These are phyloP conservation scores for Tokudaia tokunoshimensis DNA, from an alignment of 2,797 vertebrate species.

Conservation along the genomic window DNA sequence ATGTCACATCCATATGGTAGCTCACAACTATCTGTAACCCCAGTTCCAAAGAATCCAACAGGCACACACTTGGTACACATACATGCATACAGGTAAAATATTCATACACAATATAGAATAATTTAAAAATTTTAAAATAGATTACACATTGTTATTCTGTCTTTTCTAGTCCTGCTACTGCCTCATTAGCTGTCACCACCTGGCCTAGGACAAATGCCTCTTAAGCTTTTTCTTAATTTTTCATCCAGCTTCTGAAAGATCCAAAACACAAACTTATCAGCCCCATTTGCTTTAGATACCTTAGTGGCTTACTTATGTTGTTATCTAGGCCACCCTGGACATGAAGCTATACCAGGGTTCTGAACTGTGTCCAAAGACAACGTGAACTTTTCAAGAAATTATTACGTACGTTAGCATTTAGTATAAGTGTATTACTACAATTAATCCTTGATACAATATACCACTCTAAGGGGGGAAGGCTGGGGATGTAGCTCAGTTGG, in stretches of 20 bases:
- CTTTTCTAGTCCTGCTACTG: background rate
- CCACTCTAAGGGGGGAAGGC: background rate
- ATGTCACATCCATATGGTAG: background rate
- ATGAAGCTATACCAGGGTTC: background rate
- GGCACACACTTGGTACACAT: background rate
- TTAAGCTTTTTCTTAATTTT: background rate
- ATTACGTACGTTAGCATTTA: background rate
- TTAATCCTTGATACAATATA: background rate
- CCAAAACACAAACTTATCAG: background rate
- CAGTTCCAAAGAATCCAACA: background rate
- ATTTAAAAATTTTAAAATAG: background rate
- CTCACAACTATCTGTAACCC: background rate
- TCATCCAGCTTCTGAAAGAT: background rate
- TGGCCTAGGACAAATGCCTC: background rate
- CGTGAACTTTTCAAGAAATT: background rate
- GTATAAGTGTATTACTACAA: background rate
- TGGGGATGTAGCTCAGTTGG: background rate
- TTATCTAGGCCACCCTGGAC: background rate
- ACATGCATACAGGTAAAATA: background rate
- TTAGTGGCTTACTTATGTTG: background rate
- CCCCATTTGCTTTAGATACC: background rate
- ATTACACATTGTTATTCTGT: background rate
- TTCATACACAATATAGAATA: background rate
- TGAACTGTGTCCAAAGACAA: background rate
- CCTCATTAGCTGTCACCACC: background rate